Evolutionary conservation across 2,888 invertebrate species (phyloP), one percentile per base, ranked within the genome.

Genomic region (Agonopterix heracliana): DNA sequence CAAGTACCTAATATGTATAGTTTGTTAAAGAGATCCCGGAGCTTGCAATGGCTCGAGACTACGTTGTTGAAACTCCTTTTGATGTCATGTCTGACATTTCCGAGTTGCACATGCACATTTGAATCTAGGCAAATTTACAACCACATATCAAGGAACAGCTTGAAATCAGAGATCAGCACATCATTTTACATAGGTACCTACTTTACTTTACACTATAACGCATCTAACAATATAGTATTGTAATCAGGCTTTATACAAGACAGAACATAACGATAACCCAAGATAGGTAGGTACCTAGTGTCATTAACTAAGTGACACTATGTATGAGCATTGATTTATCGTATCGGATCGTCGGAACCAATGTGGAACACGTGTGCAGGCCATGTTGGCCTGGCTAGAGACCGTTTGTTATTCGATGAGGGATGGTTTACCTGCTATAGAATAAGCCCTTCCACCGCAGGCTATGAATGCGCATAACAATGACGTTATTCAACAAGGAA

Each of bases 371-470:
- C 81, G 81, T 83, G 81, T 78, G 74, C 66, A 4, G 65, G 70
- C 52, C 60, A 81, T 78, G 74, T 65, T 11, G 65, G 70, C 52
- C 60, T 60, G 59, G 46, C 51, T 46, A 47, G 56, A 50, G 47
- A 60, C 65, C 62, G 66, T 67, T 68, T 62, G 66, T 67, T 68
- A 64, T 68, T 71, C 81, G 81, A 82, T 75, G 71, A 75, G 81
- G 82, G 81, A 78, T 71, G 69, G 64, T 70, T 61, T 85, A 84
- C 85, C 86, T 85, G 85, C 81, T 78, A 68, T 77, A 74, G 74
- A 78, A 79, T 75, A 66, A 54, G 64, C 58, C 61, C 63, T 56
- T 47, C 54, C 55, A 26, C 60, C 51, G 56, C 52, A 66, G 63
- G 54, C 57, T 48, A 63, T 64, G 56, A 71, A 68, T 67, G 66